Percentiles rank a stretch among this genome's conserved stretches.
Evolutionary conservation across 2,888 invertebrate genomes (phyloP).

Genomic region (Ellobium chinense): DNA sequence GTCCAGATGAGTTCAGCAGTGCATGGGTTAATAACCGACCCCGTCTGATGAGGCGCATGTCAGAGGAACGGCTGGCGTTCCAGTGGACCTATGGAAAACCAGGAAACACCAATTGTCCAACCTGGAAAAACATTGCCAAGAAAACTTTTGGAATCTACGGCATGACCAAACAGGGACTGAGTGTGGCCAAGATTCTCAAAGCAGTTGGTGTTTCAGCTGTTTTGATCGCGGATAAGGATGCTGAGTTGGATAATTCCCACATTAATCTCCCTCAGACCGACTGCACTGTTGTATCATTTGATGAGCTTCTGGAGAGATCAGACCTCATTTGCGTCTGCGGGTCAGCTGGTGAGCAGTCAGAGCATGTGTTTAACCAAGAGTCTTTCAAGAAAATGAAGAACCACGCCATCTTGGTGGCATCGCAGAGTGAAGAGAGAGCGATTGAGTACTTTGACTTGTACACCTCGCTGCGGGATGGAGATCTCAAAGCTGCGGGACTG

Average conservation of each 20-base stretch:
- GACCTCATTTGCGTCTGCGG: slow-evolving; percentile 92
- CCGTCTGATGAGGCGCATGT: not conserved
- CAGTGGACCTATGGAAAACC: slow-evolving; percentile 51
- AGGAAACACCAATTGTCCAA: slow-evolving; percentile 49
- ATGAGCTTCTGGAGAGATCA: slow-evolving; percentile 86
- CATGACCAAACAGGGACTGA: slow-evolving; percentile 80
- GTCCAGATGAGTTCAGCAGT: not conserved
- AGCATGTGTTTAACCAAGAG: slow-evolving; percentile 86
- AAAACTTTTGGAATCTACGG: slow-evolving; percentile 84
- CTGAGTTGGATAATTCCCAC: slow-evolving; percentile 75
- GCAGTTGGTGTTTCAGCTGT: slow-evolving; percentile 84
- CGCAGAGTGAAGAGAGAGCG: slow-evolving; percentile 79
- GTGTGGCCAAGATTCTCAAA: slow-evolving; percentile 87
- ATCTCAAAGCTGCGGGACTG: slow-evolving; percentile 90
- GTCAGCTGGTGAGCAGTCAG: slow-evolving; percentile 86
- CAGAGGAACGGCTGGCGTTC: slow-evolving; percentile 30
- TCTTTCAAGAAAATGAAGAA: slow-evolving; percentile 92
- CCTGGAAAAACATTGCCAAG: slow-evolving; percentile 74
- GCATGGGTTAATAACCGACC: not conserved
- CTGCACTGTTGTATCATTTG: slow-evolving; percentile 83
- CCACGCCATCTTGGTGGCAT: slow-evolving; percentile 91
- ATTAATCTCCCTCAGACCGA: slow-evolving; percentile 81
- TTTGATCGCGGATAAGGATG: slow-evolving; percentile 50
- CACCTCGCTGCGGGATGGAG: slow-evolving; percentile 85
- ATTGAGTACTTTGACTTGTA: slow-evolving; percentile 88